Percentiles rank a stretch among this genome's conserved stretches.
phyloP scores from a whole-genome alignment of 1,140 invertebrate genomes.

The Proctacanthus coquilletti region DNA sequence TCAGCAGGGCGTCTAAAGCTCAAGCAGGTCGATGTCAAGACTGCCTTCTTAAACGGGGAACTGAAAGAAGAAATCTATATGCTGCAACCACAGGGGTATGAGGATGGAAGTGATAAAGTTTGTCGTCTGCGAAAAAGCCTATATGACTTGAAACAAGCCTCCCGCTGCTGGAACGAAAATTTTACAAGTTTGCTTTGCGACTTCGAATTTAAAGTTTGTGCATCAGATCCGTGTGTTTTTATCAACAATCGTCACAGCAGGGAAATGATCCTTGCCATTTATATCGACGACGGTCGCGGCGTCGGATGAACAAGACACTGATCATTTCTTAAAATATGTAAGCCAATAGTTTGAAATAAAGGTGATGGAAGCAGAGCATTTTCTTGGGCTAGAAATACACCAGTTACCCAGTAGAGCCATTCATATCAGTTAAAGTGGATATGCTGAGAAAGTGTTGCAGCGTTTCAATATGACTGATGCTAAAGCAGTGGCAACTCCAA shows the following conservation, averaged over 20 bases:
- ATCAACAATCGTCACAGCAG: slow-evolving; percentile 8
- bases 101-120: slow-evolving; percentile 5
- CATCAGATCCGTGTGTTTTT: slow-evolving; percentile 25
- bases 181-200: slow-evolving; percentile 14
- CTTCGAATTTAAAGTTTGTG: slow-evolving; percentile 17
- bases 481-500: slow-evolving; percentile 22
- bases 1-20: slow-evolving; percentile 17
- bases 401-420: slow-evolving; percentile 6
- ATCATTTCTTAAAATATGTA: slow-evolving; percentile 12
- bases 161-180: slow-evolving; percentile 14
- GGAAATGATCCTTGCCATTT: slow-evolving; percentile 18
- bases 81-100: slow-evolving; percentile 20
- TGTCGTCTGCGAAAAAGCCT: slow-evolving; percentile 14
- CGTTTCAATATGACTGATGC: slow-evolving; percentile 19
- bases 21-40: slow-evolving; percentile 22
- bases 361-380: slow-evolving; percentile 10
- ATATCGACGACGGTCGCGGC: slow-evolving; percentile 30
- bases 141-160: slow-evolving; percentile 18
- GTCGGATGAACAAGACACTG: slow-evolving; percentile 9
- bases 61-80: slow-evolving; percentile 30
- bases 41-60: slow-evolving; percentile 28
- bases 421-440: slow-evolving; percentile 18
- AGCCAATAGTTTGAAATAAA: slow-evolving; percentile 17
- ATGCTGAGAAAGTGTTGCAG: slow-evolving; percentile 21
- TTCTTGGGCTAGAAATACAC: slow-evolving; percentile 18